Percentiles rank a stretch among this genome's conserved stretches.
Conservation (phyloP, 2,113 vertebrate species). For the Hylia prasina region DNA sequence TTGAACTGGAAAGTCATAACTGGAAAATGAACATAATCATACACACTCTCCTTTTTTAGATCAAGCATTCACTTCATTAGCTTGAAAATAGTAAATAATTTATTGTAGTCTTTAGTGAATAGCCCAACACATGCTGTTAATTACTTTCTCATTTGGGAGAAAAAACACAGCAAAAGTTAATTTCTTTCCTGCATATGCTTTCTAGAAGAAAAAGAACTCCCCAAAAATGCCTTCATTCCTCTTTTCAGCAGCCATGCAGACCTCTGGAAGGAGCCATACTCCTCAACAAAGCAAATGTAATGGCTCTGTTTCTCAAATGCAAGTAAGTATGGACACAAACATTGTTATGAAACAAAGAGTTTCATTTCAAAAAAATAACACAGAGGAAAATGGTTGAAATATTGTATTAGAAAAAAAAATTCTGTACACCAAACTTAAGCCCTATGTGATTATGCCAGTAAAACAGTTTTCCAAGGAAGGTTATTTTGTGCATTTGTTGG, state of each 20-base stretch:
- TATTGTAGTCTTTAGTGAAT: neutral
- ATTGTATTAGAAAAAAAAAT: neutral
- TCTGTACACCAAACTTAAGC: neutral
- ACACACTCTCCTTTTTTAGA: neutral
- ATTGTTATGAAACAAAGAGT: neutral
- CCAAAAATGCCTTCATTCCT: neutral
- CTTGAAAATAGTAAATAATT: slow-evolving; percentile 17
- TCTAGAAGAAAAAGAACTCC: neutral
- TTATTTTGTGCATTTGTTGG: neutral
- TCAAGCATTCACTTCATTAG: neutral
- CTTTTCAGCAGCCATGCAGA: neutral
- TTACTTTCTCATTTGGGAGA: slow-evolving; percentile 25
- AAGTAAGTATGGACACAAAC: neutral
- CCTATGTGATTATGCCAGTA: neutral
- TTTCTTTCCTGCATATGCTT: neutral
- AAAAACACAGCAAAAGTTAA: neutral
- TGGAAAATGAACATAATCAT: neutral
- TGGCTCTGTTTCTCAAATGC: neutral
- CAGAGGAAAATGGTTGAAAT: neutral
- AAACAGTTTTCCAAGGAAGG: neutral
- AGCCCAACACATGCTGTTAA: slow-evolving; percentile 27
- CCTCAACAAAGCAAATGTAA: neutral
- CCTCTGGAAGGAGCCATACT: neutral
- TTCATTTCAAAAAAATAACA: neutral
- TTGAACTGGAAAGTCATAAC: neutral